phyloP scores from a whole-genome alignment of 2,888 invertebrate species.

The Lathronympha strigana region DNA sequence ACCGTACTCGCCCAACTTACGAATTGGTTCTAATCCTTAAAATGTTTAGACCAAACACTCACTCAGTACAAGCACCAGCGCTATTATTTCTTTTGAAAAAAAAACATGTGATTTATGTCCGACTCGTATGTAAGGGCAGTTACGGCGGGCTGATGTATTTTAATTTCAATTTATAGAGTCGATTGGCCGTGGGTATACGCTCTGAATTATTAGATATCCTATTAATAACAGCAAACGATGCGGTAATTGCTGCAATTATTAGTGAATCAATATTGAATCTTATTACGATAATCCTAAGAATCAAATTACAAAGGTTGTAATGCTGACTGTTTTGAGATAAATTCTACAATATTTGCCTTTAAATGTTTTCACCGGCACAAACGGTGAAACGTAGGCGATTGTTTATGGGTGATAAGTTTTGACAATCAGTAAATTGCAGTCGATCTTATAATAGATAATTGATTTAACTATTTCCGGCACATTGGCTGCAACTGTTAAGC shows the following conservation, averaged over 20 bases:
- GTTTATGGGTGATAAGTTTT: constrained; percentile 18
- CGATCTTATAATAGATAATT: constrained; percentile 2
- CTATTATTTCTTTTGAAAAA: constrained; percentile 74
- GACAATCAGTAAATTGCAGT: constrained; percentile 19
- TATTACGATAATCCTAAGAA: constrained; percentile 33
- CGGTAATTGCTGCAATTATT: constrained; percentile 54
- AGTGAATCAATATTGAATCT: constrained; percentile 38
- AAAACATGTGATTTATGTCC: constrained; percentile 73
- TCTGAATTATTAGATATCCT: constrained; percentile 65
- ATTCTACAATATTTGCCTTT: constrained; percentile 16
- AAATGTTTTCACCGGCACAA: background rate
- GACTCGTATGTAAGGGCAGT: constrained; percentile 68
- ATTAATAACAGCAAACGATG: constrained; percentile 66
- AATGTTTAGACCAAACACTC: constrained; percentile 55
- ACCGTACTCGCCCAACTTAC: background rate
- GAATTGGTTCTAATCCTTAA: background rate
- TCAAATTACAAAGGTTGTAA: constrained; percentile 2
- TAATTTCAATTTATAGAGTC: constrained; percentile 81
- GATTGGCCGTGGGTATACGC: constrained; percentile 60
- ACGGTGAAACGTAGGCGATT: constrained; percentile 18
- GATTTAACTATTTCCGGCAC: background rate
- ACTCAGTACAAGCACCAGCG: constrained; percentile 56
- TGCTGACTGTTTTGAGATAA: constrained; percentile 19
- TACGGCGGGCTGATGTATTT: constrained; percentile 70
- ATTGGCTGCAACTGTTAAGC: background rate